These are phyloP conservation scores for Teleogryllus oceanicus DNA, from an alignment of 2,888 invertebrate genomes.

Conservation along the genomic window DNA sequence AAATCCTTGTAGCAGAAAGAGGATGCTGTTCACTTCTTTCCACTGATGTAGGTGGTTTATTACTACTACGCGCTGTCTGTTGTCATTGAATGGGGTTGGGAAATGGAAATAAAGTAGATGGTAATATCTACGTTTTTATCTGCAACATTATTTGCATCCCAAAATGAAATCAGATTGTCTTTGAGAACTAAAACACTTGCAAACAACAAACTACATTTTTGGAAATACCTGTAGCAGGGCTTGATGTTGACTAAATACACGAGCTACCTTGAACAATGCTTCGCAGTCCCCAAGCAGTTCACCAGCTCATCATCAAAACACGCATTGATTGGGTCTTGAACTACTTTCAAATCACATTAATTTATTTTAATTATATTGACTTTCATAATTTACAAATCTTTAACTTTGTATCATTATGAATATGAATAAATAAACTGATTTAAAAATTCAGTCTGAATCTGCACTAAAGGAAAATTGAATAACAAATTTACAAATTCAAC, in stretches of 20 bases:
- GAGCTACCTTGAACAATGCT: constrained; percentile 39
- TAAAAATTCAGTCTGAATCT: background rate
- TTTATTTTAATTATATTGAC: background rate
- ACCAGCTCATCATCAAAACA: constrained; percentile 96
- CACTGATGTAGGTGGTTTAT: constrained; percentile 46
- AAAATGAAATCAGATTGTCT: background rate
- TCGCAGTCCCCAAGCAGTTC: constrained; percentile 67
- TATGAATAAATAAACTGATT: background rate
- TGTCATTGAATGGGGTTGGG: constrained; percentile 25
- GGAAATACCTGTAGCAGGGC: constrained; percentile 33
- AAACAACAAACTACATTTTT: background rate
- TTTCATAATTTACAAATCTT: background rate
- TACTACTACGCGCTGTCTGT: constrained; percentile 39
- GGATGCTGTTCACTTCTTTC: constrained; percentile 57
- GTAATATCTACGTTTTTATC: background rate
- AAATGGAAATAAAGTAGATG: constrained; percentile 19
- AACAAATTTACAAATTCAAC: background rate
- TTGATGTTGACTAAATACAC: constrained; percentile 36
- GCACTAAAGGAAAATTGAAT: background rate
- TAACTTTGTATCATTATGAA: background rate
- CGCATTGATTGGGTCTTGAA: constrained; percentile 88
- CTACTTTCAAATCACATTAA: constrained; percentile 58
- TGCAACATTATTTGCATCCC: background rate
- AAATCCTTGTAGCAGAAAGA: constrained; percentile 74
- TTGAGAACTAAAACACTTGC: background rate